A percentile compares a stretch with the other conserved stretches of the same genome.
These are phyloP conservation scores for Odontothrips loti DNA, from an alignment of 2,888 invertebrate species.

Conservation along the genomic window DNA sequence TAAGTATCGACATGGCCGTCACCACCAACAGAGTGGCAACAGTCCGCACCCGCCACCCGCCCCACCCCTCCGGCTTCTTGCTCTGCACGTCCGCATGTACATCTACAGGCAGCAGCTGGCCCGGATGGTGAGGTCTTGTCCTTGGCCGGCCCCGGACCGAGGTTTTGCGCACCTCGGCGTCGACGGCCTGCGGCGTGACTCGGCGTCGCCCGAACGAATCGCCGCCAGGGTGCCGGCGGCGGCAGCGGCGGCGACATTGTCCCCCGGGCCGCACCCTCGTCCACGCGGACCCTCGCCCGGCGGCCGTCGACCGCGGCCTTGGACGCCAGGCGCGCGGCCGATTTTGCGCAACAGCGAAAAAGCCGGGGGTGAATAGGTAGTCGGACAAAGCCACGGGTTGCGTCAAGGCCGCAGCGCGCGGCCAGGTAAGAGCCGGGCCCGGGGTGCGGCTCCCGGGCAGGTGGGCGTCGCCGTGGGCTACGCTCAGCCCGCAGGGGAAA, in stretches of 20 bases:
- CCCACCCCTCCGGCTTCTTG: background rate
- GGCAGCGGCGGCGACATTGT: background rate
- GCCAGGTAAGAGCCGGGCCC: background rate
- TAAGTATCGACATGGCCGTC: no score
- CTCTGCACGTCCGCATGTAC: background rate
- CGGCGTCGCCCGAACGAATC: background rate
- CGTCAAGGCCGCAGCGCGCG: background rate
- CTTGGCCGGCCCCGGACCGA: background rate
- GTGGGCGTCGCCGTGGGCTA: no score
- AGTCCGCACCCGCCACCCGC: no score
- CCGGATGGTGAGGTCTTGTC: no score
- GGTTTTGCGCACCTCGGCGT: background rate
- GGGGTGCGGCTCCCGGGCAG: background rate
- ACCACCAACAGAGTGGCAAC: no score
- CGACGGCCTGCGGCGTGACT: background rate
- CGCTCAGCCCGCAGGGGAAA: no score
- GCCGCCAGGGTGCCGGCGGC: background rate
- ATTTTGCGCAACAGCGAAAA: slow-evolving; percentile 18
- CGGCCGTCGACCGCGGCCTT: slow-evolving; percentile 15
- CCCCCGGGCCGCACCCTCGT: background rate
- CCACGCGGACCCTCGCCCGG: background rate
- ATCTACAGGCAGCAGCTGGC: no score
- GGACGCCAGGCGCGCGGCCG: no score
- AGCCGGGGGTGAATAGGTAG: background rate
- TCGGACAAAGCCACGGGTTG: background rate